A percentile compares a stretch with the other conserved stretches of the same genome.
phyloP scores from a whole-genome alignment of 2,888 invertebrate species.

The Brachypterus glaber region DNA sequence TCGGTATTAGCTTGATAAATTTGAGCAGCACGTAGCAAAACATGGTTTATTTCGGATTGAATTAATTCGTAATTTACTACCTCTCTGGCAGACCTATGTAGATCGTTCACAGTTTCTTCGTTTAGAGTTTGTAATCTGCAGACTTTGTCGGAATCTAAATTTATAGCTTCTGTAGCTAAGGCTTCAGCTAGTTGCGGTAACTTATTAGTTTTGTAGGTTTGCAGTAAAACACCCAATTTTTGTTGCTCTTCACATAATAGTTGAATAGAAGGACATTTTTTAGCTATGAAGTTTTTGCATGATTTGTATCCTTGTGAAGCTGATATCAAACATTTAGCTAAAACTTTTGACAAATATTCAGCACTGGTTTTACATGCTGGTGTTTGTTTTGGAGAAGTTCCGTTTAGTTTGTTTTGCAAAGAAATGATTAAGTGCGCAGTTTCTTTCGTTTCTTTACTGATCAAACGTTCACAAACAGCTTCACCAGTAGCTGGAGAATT shows the following conservation, averaged over 20 bases:
- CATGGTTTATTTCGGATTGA: conserved; percentile 67
- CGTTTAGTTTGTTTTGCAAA: conserved; percentile 57
- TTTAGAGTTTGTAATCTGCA: conserved; percentile 44
- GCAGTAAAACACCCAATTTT: conserved; percentile 27
- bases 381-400: conserved; percentile 41
- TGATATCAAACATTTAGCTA: conserved; percentile 57
- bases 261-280: conserved; percentile 26
- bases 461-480: conserved; percentile 50
- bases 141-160: conserved; percentile 45
- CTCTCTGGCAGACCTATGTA: conserved; percentile 66
- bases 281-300: conserved; percentile 26
- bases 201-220: conserved; percentile 56
- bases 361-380: conserved; percentile 41
- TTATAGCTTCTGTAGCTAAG: conserved; percentile 60
- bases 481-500: conserved; percentile 34
- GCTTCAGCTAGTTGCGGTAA: conserved; percentile 61
- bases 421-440: conserved; percentile 67
- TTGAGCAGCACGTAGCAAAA: conserved; percentile 60
- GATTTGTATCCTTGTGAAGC: conserved; percentile 40
- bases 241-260: conserved; percentile 29
- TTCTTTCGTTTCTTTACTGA: conserved; percentile 62
- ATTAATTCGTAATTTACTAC: conserved; percentile 65
- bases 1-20: conserved; percentile 51
- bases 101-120: conserved; percentile 61
- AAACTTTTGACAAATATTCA: conserved; percentile 64